Evolutionary conservation across 2,888 invertebrate genomes (phyloP), one percentile per base, ranked within the genome.

Genomic region (Sphecodes monilicornis): DNA sequence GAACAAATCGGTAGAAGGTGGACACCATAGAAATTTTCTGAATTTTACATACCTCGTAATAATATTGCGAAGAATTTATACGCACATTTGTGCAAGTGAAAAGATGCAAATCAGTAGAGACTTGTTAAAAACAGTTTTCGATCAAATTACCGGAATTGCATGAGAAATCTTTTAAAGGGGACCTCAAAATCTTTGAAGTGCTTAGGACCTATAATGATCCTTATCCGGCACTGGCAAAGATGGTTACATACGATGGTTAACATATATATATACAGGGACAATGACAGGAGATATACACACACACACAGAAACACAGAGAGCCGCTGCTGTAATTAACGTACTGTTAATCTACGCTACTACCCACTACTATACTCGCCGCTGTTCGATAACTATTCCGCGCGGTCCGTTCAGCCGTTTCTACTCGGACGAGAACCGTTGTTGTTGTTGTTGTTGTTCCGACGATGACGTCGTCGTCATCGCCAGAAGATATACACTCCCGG

Each of bases 251-350:
- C 50, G 22, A 6, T 22, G 22, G 54, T 54, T 50, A 8, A n/a
- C 29, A 13, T 1, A 13, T 10, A 13, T 1, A 13, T 10, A 29
- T 5, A 57, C 26, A 26, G 0, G 5, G 1, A 57, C 0, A 60
- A 10, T 10, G 57, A 60, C 29, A 57, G 18, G n/a, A n/a, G 3
- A 32, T 11, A 16, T 6, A 46, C 18, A 75, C 75, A 64, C n/a
- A 43, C 13, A 29, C 57, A 29, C 39, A 41, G 36, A 10, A 71
- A 82, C 76, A 80, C 79, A 82, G 71, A 70, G 80, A 84, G 88
- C 84, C 85, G 83, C 85, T 86, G 80, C 75, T 82, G 86, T 86
- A 80, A 84, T 85, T 86, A 85, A 88, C 84, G 36, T 85, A 86
- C 70, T 84, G 85, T 79, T 86, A 32, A 88, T 74, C 88, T 79